phyloP scores from a whole-genome alignment of 2,113 vertebrate genomes.

The Poecilia latipinna region DNA sequence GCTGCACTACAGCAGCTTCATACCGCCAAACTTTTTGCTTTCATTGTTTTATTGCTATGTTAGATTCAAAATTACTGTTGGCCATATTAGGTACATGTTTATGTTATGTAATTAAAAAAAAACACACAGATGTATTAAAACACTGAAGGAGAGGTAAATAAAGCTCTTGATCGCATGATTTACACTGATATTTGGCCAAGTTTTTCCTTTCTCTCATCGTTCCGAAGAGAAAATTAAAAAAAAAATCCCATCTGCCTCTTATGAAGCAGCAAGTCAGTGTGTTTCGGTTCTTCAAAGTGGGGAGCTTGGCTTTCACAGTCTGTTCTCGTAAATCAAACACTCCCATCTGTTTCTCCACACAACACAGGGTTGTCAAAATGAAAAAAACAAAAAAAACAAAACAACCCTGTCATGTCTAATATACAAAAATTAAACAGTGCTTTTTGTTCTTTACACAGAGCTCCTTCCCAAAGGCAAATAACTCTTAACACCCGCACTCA shows the following conservation, averaged over 20 bases:
- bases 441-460: slow-evolving; percentile 53
- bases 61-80: slow-evolving; percentile 38
- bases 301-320: slow-evolving; percentile 69
- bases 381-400: slow-evolving; percentile 7
- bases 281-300: slow-evolving; percentile 52
- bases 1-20: slow-evolving; percentile 52
- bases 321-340: slow-evolving; percentile 54
- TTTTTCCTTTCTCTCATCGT: slow-evolving; percentile 40
- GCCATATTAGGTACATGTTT: slow-evolving; percentile 20
- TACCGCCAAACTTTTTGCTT: slow-evolving; percentile 51
- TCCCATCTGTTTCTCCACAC: slow-evolving; percentile 37
- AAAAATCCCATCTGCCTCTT: slow-evolving; percentile 21
- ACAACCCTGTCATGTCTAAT: slow-evolving; percentile 36
- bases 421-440: slow-evolving; percentile 67
- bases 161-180: slow-evolving; percentile 62
- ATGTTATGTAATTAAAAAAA: slow-evolving; percentile 36
- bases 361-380: slow-evolving; percentile 31
- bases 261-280: slow-evolving; percentile 65
- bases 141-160: slow-evolving; percentile 54
- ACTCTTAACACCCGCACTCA: slow-evolving; percentile 53
- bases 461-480: slow-evolving; percentile 58
- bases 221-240: background rate
- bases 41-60: slow-evolving; percentile 70
- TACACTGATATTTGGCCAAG: slow-evolving; percentile 63
- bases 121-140: slow-evolving; percentile 44